Percentiles rank a stretch among this genome's conserved stretches.
Conservation (phyloP, 2,888 invertebrate genomes). For the Chalcosyrphus nemorum region DNA sequence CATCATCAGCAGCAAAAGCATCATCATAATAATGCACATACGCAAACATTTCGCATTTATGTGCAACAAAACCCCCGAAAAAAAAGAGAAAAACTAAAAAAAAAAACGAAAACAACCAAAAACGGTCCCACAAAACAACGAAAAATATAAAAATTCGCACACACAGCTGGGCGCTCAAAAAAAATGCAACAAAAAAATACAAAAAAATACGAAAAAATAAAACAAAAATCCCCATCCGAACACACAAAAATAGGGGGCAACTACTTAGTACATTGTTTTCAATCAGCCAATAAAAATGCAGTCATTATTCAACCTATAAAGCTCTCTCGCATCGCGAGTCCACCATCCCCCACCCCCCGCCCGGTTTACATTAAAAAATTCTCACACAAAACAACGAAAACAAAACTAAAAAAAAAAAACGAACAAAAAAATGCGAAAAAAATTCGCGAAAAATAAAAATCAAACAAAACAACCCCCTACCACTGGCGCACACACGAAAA, state of each 20-base stretch:
- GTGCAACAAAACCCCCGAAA: slow-evolving; percentile 73
- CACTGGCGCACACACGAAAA: slow-evolving; percentile 63
- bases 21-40: slow-evolving; percentile 78
- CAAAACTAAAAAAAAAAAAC: slow-evolving; percentile 58
- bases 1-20: slow-evolving; percentile 48
- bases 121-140: slow-evolving; percentile 61
- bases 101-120: slow-evolving; percentile 68
- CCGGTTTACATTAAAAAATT: slow-evolving; percentile 65
- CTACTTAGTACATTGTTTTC: slow-evolving; percentile 80
- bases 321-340: slow-evolving; percentile 73
- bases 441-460: slow-evolving; percentile 60
- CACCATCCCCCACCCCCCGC: slow-evolving; percentile 40
- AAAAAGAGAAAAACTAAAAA: slow-evolving; percentile 62
- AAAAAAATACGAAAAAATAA: no score
- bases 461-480: slow-evolving; percentile 61
- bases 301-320: slow-evolving; percentile 79
- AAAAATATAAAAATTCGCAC: slow-evolving; percentile 74
- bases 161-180: slow-evolving; percentile 65
- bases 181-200: no score
- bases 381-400: slow-evolving; percentile 66
- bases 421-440: slow-evolving; percentile 15
- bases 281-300: slow-evolving; percentile 82
- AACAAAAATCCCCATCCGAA: slow-evolving; percentile 72
- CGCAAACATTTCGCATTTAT: slow-evolving; percentile 79
- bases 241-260: slow-evolving; percentile 77